Evolutionary conservation across 1,140 invertebrate genomes (phyloP).

Genomic region (Bombus difficillimus): DNA sequence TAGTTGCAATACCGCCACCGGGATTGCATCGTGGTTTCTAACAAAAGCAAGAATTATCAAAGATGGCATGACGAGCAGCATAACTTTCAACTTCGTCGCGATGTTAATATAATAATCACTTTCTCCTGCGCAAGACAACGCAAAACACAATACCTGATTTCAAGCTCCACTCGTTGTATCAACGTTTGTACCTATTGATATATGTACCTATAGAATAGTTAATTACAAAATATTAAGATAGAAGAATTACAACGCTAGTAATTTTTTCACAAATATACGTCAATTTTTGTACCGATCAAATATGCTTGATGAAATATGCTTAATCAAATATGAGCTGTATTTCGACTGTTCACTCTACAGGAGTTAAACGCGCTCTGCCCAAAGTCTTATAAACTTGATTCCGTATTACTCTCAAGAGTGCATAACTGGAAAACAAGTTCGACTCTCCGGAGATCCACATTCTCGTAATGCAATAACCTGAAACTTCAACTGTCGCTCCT

Average conservation of each 20-base stretch:
- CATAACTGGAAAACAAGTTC: slow-evolving; percentile 27
- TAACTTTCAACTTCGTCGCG: background rate
- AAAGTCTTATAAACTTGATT: slow-evolving; percentile 21
- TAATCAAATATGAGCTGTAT: background rate
- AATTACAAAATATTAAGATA: background rate
- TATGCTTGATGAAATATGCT: background rate
- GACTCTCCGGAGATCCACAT: background rate
- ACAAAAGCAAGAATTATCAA: slow-evolving; percentile 55
- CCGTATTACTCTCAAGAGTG: slow-evolving; percentile 8
- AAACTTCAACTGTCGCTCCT: background rate
- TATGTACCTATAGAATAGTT: background rate
- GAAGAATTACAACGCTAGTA: background rate
- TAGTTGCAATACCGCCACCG: slow-evolving; percentile 31
- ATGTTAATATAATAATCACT: no score
- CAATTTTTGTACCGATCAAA: background rate
- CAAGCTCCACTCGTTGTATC: no score
- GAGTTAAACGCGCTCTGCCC: background rate
- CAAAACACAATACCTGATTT: no score
- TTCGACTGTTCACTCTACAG: background rate
- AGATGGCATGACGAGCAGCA: slow-evolving; percentile 20
- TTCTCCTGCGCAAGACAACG: background rate
- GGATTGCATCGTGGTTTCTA: slow-evolving; percentile 46
- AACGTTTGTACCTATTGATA: no score
- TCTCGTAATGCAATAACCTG: slow-evolving; percentile 18
- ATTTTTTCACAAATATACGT: background rate